Evolutionary conservation across 2,113 vertebrate species (phyloP).

Genomic region (Trichechus manatus): DNA sequence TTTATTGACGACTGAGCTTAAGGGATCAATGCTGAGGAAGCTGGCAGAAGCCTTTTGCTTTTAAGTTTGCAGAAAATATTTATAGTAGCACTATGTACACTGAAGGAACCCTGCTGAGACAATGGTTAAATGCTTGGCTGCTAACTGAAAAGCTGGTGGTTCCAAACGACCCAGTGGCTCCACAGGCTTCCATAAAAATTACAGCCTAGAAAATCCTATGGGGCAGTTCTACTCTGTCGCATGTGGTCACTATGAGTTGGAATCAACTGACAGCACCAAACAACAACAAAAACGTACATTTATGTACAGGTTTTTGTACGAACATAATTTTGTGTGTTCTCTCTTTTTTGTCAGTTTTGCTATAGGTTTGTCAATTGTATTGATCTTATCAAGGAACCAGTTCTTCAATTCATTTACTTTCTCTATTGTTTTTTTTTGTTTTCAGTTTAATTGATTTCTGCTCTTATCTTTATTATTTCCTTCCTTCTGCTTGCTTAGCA

Average conservation of each 20-base stretch:
- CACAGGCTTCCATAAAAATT: not conserved
- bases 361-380: not conserved
- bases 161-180: not conserved
- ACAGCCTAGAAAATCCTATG: not conserved
- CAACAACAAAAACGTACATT: not conserved
- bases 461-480: not conserved
- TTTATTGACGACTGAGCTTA: not conserved
- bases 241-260: not conserved
- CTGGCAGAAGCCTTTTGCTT: not conserved
- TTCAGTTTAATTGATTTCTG: not conserved
- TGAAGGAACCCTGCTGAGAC: not conserved
- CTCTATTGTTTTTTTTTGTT: not conserved
- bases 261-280: not conserved
- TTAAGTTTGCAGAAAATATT: not conserved
- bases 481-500: not conserved
- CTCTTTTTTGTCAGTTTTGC: not conserved
- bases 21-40: not conserved
- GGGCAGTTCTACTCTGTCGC: not conserved
- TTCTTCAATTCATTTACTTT: not conserved
- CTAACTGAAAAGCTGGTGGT: not conserved
- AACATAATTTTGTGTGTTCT: not conserved
- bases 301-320: not conserved
- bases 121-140: not conserved
- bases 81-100: accelerated
- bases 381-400: not conserved